Evolutionary conservation across 2,888 invertebrate genomes (phyloP), one percentile per base, ranked within the genome.

Genomic region (Teinopalpus imperialis): DNA sequence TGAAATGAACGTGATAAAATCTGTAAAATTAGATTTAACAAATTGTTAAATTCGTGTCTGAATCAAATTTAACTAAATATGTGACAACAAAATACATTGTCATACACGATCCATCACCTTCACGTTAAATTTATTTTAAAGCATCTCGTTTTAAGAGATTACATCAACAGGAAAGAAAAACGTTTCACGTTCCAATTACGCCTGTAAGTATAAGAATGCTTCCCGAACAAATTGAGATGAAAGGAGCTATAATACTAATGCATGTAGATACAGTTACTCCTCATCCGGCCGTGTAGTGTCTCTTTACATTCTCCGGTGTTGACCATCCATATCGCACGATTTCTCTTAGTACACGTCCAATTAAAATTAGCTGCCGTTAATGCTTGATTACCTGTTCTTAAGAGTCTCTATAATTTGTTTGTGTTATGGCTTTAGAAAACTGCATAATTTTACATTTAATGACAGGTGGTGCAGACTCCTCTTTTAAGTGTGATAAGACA

Each of bases 321-420:
- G 74, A 64, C 77, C 76, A 69, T 69, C 70, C 78, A 58, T 69
- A 63, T 65, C 72, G 52, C 39, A 49, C 49, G 74, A 71, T 81
- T 77, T 81, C 80, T 70, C 73, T 62, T 39, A 32, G 23, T 16
- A n/a, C 45, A 27, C 40, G 26, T 27, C 27, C 6, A 27, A 40
- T 40, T 40, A 45, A 34, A 34, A 16, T 12, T 34, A 26, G 9
- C 27, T 29, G 21, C 16, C 16, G 20, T 39, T 27, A 32, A 39
- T 27, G 34, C 34, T 34, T 40, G 27, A 45, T 40, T 20, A 45
- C 40, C 27, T 29, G 29, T 23, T 34, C 8, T n/a, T 39, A 29
- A 10, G 1, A n/a, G 8, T 13, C 34, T 8, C 27, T n/a, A 10
- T 12, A 35, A 40, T 14, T 40, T 29, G 21, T 14, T 23, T 9